Evolutionary conservation across 2,888 invertebrate genomes (phyloP), one percentile per base, ranked within the genome.

Genomic region (Ametastegia equiseti): DNA sequence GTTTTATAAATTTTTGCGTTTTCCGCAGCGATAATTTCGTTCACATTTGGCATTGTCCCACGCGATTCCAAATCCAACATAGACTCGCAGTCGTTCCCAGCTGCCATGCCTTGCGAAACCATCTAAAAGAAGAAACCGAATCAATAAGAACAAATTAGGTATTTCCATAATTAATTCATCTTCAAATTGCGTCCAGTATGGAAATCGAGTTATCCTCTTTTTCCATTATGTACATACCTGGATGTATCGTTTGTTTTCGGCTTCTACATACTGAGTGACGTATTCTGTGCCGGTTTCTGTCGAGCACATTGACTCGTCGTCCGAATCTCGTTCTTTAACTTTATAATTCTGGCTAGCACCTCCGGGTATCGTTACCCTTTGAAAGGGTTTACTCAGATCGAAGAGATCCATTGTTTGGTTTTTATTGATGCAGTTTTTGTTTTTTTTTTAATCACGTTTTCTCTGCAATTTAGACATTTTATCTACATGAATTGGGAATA

Each of bases 1-100:
- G 87, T 88, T 9, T 83, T 83, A 79, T 92, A 92, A 47, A 92
- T 89, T 36, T 89, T 87, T 1, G 84, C 84, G 1, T 86, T 81
- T 30, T 89, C 84, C 54, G 87, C 86, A 23, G 83, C 82, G 13
- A 85, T 36, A 1, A 85, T 36, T 23, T 88, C 88, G n/a, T 82
- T 75, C 6, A 82, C 45, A 19, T 85, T 83, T 1, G 84, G 84
- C 33, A 83, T 69, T 9, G 91, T 91, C 1, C 90, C 89, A 33
- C 86, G 39, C 0, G 91, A 91, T 65, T 90, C 57, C 36, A 82
- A 80, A 23, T 91, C 91, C 11, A 89, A 85, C n/a, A 84, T 83
- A 2, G 65, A 69, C 11, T 23, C 42, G 15, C 5, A 23, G 30
- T 78, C 78, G n/a, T 39, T 19, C 3, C 39, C 27, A 1, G 27